Base-by-base conservation (phyloP, 2,113 vertebrate genomes). In the Dasyornis broadbenti region DNA sequence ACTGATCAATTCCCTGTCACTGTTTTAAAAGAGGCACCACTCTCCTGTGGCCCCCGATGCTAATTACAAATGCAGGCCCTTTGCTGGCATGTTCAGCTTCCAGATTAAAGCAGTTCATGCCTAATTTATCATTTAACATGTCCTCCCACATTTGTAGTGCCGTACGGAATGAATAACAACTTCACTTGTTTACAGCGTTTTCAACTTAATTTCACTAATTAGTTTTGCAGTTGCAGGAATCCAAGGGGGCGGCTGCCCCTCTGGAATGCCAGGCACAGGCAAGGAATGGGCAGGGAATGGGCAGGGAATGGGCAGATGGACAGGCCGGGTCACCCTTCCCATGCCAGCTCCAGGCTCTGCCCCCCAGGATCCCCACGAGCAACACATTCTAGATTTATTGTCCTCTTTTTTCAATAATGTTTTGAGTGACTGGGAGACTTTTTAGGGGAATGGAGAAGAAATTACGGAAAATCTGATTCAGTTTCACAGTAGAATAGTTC, bases 1-100 rank as follows among this genome's bases (percentile, higher is more conserved):
- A 98, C 97, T 98, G 98, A 98, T 98, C 98, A 98, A 98, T 98
- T 98, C 98, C 97, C 98, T 98, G 97, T 98, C 98, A 98, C 95
- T 97, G 94, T 98, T 98, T 97, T 97, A 97, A 98, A 97, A 97
- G 96, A 98, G 95, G 94, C 96, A 95, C 95, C 96, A 91, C 96
- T 98, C 97, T 98, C 97, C 97, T 97, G 96, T 97, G 97, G 97
- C 98, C 95, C 71, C 98, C 97, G 96, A 98, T 96, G 92, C 98
- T 98, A 98, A 98, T 98, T 98, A 98, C 96, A 94, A 97, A 98
- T 94, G 92, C 97, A 98, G 97, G 97, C 96, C 96, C 77, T 97
- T 97, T 90, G 73, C 96, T 97, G 95, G 96, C 97, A 97, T 98
- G 97, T 97, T 98, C 98, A 91, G 96, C 86, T 98, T 96, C 96